phyloP scores from a whole-genome alignment of 2,113 vertebrate genomes.

The Ceuthmochares aereus region DNA sequence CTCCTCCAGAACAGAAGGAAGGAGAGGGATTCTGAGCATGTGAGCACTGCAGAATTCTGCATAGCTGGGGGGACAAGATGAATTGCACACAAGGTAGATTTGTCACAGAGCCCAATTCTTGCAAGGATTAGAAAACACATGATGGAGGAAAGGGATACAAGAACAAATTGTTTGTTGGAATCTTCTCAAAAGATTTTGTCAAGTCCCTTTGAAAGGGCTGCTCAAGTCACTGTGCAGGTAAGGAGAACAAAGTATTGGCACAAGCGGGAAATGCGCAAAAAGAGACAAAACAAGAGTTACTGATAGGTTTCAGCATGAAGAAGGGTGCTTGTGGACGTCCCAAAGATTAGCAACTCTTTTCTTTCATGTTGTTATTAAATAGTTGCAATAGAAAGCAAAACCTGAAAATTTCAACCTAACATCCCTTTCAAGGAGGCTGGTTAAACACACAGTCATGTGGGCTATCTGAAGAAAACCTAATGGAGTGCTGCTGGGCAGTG shows the following conservation, averaged over 20 bases:
- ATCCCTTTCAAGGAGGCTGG: not conserved
- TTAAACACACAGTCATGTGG: not conserved
- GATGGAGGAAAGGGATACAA: constrained; percentile 17
- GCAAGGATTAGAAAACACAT: constrained; percentile 29
- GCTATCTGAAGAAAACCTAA: not conserved
- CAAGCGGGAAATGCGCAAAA: not conserved
- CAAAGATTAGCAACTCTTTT: not conserved
- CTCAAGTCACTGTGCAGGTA: constrained; percentile 11
- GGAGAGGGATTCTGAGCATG: not conserved
- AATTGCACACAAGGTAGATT: constrained; percentile 41
- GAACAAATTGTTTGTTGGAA: constrained; percentile 22
- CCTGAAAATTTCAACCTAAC: not conserved
- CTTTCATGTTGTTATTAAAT: not conserved
- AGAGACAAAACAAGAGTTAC: not conserved
- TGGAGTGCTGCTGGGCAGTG: not conserved
- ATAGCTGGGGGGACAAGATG: constrained; percentile 17
- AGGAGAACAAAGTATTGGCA: constrained; percentile 50
- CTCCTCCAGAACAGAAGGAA: not conserved
- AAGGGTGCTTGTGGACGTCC: not conserved
- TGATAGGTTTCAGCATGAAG: not conserved
- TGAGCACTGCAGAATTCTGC: not conserved
- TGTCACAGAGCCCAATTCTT: constrained; percentile 36
- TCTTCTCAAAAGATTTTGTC: constrained; percentile 26
- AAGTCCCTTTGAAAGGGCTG: constrained; percentile 41
- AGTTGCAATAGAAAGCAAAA: constrained; percentile 1